Evolutionary conservation across 2,113 vertebrate genomes (phyloP), one percentile per base, ranked within the genome.

Genomic region (Triplophysa tibetana): DNA sequence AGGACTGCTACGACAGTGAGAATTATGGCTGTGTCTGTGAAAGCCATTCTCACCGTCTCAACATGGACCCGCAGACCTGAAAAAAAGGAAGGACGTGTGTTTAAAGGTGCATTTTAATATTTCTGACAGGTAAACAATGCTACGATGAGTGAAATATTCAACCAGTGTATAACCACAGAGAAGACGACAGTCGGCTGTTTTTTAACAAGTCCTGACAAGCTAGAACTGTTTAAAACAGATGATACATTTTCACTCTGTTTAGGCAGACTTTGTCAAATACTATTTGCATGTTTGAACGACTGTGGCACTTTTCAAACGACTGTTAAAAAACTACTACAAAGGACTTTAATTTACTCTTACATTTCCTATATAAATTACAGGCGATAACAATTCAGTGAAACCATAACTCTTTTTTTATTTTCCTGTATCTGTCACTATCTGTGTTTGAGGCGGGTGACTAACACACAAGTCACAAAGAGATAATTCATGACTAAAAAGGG

Each of bases 1-100:
- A 96, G 84, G 75, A 93, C 38, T 41, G 84, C 82, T 10, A 79
- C 72, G 19, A 91, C 72, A 52, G 76, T 26, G 13, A 93, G 78
- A 80, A 88, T 74, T 67, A 87, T 41, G 14, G 56, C 66, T n/a
- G 78, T 50, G 70, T 78, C 75, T 33, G 84, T 83, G 74, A 86
- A 63, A 45, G 86, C 86, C 91, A 92, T 93, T 84, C 86, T 92
- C 62, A 82, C 63, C 21, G 19, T 63, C 66, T 87, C 81, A 74
- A 78, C 76, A 83, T 81, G 77, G 83, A 88, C 77, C 85, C 61
- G 68, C 84, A 80, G 68, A 73, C 79, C 90, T 92, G 82, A 60
- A 19, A 69, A 17, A 67, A 23, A 45, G 45, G 64, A 13, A 61
- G 17, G 81, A 21, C 68, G 11, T 29, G 26, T 70, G 24, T 45